A percentile compares a stretch with the other conserved stretches of the same genome.
These are phyloP conservation scores for Nephrotoma guestfalica DNA, from an alignment of 2,888 invertebrate species.

Conservation along the genomic window DNA sequence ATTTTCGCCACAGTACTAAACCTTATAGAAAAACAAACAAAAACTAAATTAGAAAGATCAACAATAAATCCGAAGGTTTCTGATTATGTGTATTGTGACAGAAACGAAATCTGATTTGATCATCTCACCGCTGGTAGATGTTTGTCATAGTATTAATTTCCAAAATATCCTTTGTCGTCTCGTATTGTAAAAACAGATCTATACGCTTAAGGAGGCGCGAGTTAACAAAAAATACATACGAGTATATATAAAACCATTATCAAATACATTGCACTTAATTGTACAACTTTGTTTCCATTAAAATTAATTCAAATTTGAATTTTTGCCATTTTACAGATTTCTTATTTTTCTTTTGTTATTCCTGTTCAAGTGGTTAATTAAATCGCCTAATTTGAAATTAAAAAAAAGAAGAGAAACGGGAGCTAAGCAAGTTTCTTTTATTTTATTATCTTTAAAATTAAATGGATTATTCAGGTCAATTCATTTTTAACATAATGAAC, in stretches of 20 bases:
- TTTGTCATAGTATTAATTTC: too few species aligned
- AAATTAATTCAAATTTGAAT: neutral
- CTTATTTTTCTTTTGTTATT: neutral
- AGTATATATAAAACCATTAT: neutral
- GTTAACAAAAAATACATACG: neutral
- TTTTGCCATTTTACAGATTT: neutral
- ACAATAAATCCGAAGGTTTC: too few species aligned
- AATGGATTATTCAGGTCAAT: constrained; percentile 4
- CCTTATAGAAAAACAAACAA: too few species aligned
- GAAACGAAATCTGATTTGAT: too few species aligned
- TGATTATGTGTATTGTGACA: too few species aligned
- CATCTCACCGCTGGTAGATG: too few species aligned
- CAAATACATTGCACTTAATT: neutral
- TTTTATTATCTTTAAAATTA: neutral
- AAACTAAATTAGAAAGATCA: too few species aligned
- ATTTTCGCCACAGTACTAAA: too few species aligned
- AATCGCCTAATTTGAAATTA: constrained; percentile 1
- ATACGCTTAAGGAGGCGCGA: neutral
- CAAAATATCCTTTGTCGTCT: too few species aligned
- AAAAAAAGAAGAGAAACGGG: neutral
- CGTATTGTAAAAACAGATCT: too few species aligned
- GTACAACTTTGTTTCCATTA: neutral
- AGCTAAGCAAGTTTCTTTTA: neutral
- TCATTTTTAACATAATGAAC: neutral
- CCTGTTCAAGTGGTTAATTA: neutral